Evolutionary conservation across 2,797 vertebrate genomes (phyloP).

Genomic region (Valencia hispanica): DNA sequence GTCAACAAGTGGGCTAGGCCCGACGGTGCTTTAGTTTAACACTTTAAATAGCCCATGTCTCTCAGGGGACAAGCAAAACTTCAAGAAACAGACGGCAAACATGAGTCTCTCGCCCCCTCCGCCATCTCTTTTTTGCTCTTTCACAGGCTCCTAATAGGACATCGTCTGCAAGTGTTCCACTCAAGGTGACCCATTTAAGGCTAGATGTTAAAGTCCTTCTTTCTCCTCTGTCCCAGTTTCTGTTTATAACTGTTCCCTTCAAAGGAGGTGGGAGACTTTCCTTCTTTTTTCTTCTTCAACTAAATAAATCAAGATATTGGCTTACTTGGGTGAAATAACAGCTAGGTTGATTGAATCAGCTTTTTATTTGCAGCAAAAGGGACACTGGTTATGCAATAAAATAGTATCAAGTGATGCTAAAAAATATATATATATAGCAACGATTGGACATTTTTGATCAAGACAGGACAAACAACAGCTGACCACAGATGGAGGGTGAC

Average conservation of each 20-base stretch:
- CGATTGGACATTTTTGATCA: constrained; percentile 34
- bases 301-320: constrained; percentile 56
- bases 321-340: constrained; percentile 47
- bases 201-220: constrained; percentile 69
- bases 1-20: constrained; percentile 52
- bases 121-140: constrained; percentile 8
- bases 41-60: constrained; percentile 53
- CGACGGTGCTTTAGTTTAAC: constrained; percentile 29
- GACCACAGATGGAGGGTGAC: constrained; percentile 41
- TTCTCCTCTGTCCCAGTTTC: constrained; percentile 74
- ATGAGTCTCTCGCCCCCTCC: constrained; percentile 18
- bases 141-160: constrained; percentile 58
- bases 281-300: constrained; percentile 18
- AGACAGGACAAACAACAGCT: constrained; percentile 55
- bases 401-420: constrained; percentile 3
- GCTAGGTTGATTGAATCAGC: constrained; percentile 18
- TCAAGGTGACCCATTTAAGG: constrained; percentile 83
- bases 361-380: constrained; percentile 31
- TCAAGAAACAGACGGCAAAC: constrained; percentile 53
- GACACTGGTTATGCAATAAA: constrained; percentile 16
- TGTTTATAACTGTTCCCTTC: constrained; percentile 73
- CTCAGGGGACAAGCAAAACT: constrained; percentile 49
- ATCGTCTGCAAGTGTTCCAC: constrained; percentile 55
- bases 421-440: constrained; percentile 31
- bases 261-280: constrained; percentile 50